A percentile compares a stretch with the other conserved stretches of the same genome.
These are phyloP conservation scores for Phylloscopus trochilus DNA, from an alignment of 2,113 vertebrate genomes.

Conservation along the genomic window DNA sequence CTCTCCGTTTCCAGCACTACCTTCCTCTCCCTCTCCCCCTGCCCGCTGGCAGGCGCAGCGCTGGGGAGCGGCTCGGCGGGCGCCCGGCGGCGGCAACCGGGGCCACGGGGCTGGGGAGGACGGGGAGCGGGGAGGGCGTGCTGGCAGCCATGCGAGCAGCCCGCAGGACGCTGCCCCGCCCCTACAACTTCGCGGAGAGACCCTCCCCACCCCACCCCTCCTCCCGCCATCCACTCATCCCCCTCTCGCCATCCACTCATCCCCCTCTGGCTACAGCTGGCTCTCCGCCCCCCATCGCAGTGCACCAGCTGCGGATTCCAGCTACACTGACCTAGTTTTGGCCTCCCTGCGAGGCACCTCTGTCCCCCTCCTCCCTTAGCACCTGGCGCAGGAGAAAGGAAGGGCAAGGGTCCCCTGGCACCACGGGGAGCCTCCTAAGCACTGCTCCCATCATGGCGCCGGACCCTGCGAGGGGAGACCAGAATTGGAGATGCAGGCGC, in stretches of 20 bases:
- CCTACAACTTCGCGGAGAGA: not conserved
- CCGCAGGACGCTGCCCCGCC: not conserved
- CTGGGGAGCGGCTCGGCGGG: not conserved
- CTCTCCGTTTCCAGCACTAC: not conserved
- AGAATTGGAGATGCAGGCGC: not conserved
- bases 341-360: not conserved
- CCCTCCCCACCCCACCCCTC: not conserved
- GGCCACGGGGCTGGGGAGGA: not conserved
- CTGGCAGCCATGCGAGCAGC: not conserved
- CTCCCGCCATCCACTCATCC: not conserved
- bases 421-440: not conserved
- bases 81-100: too few species aligned
- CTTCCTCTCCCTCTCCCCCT: not conserved
- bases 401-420: not conserved
- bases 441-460: not conserved
- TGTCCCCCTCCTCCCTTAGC: not conserved
- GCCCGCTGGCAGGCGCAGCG: not conserved
- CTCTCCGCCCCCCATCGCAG: not conserved
- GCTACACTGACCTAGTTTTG: conserved; percentile 67
- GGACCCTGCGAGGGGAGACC: not conserved
- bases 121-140: not conserved
- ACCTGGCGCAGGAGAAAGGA: not conserved
- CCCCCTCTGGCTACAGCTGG: not conserved
- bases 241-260: not conserved
- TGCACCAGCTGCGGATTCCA: conserved; percentile 44